phyloP scores from a whole-genome alignment of 2,888 invertebrate genomes.

The Pterostichus niger region DNA sequence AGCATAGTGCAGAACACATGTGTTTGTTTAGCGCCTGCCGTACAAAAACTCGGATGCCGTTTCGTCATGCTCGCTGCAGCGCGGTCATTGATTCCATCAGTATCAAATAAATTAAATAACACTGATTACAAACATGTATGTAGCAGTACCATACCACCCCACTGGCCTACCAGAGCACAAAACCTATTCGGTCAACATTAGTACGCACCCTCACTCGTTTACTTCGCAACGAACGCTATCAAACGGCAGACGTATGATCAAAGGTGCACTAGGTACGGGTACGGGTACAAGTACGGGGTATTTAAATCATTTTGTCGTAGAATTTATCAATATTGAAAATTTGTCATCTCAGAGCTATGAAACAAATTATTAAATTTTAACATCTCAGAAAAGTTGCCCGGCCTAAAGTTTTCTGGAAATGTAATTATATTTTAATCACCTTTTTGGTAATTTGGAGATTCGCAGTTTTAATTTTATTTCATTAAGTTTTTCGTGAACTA shows the following conservation, averaged over 20 bases:
- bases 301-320: constrained; percentile 5
- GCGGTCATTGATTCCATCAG: constrained; percentile 43
- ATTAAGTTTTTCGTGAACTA: constrained; percentile 1
- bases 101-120: constrained; percentile 35
- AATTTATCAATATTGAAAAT: constrained; percentile 16
- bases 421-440: constrained; percentile 28
- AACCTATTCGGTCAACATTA: neutral
- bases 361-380: constrained; percentile 26
- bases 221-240: neutral
- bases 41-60: neutral
- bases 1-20: neutral
- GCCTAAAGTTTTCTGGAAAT: constrained; percentile 21
- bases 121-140: constrained; percentile 45
- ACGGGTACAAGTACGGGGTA: neutral
- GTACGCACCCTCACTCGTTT: neutral
- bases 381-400: neutral
- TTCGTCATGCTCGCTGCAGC: constrained; percentile 20
- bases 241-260: constrained; percentile 34
- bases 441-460: neutral
- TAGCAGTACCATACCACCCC: constrained; percentile 4
- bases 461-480: constrained; percentile 36
- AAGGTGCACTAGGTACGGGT: neutral
- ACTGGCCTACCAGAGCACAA: neutral
- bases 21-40: constrained; percentile 3
- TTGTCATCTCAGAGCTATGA: constrained; percentile 14